Evolutionary conservation across 1,140 invertebrate genomes (phyloP).

Genomic region (Zaprionus taronus): DNA sequence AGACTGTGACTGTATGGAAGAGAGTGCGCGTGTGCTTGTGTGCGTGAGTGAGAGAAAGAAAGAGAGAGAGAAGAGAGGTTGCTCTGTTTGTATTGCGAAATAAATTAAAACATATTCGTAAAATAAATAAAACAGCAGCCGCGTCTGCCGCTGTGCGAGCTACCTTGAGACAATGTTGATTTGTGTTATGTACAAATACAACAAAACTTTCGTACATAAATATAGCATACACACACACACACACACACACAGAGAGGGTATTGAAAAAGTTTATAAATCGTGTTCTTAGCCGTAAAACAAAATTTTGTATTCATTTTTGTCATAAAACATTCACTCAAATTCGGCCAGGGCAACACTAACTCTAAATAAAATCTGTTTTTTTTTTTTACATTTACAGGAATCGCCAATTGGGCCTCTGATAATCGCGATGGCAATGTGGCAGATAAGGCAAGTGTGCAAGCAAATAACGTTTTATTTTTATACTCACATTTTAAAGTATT

Average conservation of each 20-base stretch:
- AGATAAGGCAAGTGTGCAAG: constrained; percentile 82
- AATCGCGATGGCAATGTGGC: constrained; percentile 80
- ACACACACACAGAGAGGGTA: constrained; percentile 5
- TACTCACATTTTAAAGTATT: not conserved
- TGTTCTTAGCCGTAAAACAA: constrained; percentile 11
- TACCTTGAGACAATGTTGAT: constrained; percentile 71
- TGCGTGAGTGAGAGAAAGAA: not conserved
- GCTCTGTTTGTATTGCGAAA: constrained; percentile 60
- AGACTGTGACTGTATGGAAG: not conserved
- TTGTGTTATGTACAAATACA: constrained; percentile 37
- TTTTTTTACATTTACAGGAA: constrained; percentile 70
- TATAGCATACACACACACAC: constrained; percentile 10
- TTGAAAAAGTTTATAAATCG: constrained; percentile 50
- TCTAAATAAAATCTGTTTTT: constrained; percentile 46
- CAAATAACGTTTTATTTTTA: constrained; percentile 12
- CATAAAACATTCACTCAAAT: constrained; percentile 25
- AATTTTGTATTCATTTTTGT: constrained; percentile 16
- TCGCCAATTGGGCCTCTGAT: constrained; percentile 81
- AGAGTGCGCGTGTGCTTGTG: not conserved
- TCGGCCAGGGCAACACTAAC: not conserved
- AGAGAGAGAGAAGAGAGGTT: not conserved
- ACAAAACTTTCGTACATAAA: constrained; percentile 3
- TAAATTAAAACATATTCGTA: constrained; percentile 75
- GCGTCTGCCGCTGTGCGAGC: constrained; percentile 26
- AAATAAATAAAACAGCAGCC: constrained; percentile 69